Conservation (phyloP, 2,888 invertebrate species). For the Lepeophtheirus nordmannii region DNA sequence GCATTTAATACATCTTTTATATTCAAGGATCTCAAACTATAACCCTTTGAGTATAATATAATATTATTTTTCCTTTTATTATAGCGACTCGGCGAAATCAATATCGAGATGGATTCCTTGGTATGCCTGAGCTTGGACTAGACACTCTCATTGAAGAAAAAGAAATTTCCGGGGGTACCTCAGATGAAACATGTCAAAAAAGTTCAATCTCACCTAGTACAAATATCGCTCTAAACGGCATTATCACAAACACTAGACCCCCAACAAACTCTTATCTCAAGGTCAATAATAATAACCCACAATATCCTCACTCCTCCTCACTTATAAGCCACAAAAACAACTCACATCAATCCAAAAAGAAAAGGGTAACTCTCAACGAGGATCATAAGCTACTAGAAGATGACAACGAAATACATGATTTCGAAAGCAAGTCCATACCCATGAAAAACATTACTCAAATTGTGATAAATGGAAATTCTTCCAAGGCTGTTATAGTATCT, state of each 20-base stretch:
- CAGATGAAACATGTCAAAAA: background rate
- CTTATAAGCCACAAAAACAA: too few species aligned
- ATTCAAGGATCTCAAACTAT: too few species aligned
- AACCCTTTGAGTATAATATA: too few species aligned
- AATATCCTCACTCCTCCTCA: too few species aligned
- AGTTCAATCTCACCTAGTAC: background rate
- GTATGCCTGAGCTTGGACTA: slow-evolving; percentile 18
- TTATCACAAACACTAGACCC: background rate
- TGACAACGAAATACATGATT: background rate
- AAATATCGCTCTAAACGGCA: background rate
- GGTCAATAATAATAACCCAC: too few species aligned
- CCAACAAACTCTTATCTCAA: too few species aligned
- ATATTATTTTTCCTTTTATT: background rate
- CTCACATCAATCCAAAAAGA: background rate
- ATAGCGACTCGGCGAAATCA: background rate
- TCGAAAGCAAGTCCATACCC: background rate
- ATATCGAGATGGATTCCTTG: slow-evolving; percentile 1
- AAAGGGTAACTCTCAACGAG: background rate
- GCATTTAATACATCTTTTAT: too few species aligned
- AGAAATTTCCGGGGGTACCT: background rate
- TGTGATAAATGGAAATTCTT: background rate
- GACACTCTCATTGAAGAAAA: slow-evolving; percentile 8
- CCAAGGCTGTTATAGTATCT: background rate
- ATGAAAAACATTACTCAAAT: background rate
- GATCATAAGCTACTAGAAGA: background rate